These are phyloP conservation scores for Myodes glareolus DNA, from an alignment of 2,113 vertebrate species.

Conservation along the genomic window DNA sequence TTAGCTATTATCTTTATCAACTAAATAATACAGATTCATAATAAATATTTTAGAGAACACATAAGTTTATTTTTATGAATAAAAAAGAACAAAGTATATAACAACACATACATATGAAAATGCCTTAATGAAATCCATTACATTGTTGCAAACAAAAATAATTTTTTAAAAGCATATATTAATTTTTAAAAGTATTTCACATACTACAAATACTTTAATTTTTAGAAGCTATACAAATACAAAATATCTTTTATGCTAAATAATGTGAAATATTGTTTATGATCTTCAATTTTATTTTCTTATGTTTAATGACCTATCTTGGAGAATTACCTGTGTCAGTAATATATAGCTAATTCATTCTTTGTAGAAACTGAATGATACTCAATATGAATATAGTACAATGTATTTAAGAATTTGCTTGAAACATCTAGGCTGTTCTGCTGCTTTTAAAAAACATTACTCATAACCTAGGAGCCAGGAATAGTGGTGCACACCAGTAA, in stretches of 20 bases:
- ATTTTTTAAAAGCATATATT: neutral
- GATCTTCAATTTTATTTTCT: neutral
- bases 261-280: neutral
- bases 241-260: neutral
- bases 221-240: neutral
- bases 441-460: neutral
- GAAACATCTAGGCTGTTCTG: neutral
- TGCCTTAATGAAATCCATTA: neutral
- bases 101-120: neutral
- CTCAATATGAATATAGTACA: neutral
- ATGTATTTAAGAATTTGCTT: neutral
- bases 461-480: neutral
- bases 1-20: conserved; percentile 13
- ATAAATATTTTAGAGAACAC: conserved; percentile 9
- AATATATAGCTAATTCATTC: neutral
- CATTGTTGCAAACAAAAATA: neutral
- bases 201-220: neutral
- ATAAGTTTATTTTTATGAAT: neutral
- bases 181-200: neutral
- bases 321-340: neutral
- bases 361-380: neutral
- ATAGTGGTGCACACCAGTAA: neutral
- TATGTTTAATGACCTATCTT: neutral
- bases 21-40: conserved; percentile 28
- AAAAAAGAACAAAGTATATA: neutral